A percentile compares a stretch with the other conserved stretches of the same genome.
phyloP scores from a whole-genome alignment of 2,888 invertebrate species.

The Acanthoscelides obtectus region DNA sequence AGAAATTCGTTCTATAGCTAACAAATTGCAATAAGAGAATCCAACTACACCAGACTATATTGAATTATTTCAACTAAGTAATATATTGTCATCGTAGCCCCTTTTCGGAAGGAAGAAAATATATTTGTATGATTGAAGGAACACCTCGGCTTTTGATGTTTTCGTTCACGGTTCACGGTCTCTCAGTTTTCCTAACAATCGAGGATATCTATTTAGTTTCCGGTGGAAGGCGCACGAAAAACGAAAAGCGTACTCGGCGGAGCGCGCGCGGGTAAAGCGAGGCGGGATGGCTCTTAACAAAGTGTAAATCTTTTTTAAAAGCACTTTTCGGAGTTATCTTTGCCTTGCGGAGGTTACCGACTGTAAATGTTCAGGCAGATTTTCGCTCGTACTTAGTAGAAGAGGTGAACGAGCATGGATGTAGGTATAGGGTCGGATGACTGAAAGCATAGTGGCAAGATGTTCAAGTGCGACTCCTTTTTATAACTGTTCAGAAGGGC shows the following conservation, averaged over 20 bases:
- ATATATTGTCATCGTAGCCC: no score
- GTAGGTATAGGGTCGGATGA: not conserved
- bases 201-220: not conserved
- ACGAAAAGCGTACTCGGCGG: not conserved
- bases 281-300: not conserved
- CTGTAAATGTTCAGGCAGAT: not conserved
- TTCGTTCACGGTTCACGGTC: not conserved
- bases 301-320: not conserved
- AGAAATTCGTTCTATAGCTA: no score
- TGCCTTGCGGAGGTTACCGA: not conserved
- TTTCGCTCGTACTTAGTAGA: not conserved
- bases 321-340: not conserved
- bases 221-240: not conserved
- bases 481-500: no score
- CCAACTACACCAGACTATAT: no score
- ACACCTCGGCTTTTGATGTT: not conserved
- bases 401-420: not conserved
- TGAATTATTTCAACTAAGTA: no score
- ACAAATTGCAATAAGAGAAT: no score
- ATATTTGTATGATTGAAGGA: not conserved
- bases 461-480: no score
- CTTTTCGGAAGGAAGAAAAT: no score
- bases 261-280: not conserved
- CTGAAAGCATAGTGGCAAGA: no score
- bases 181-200: not conserved